phyloP scores from a whole-genome alignment of 2,888 invertebrate genomes.

The Herminia tarsipennalis region DNA sequence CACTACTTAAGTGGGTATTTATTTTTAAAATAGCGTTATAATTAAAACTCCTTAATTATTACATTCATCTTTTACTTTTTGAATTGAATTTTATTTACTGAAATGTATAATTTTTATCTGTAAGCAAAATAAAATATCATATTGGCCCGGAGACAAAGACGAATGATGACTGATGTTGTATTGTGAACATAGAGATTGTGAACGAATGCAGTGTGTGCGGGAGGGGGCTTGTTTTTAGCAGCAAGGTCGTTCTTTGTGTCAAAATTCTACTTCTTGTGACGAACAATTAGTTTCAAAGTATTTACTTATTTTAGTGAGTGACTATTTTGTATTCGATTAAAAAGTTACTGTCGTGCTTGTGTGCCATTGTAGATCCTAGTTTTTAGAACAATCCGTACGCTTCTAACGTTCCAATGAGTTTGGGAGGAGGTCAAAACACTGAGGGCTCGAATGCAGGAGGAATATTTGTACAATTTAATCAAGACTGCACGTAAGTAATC shows the following conservation, averaged over 20 bases:
- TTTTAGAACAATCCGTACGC: constrained; percentile 65
- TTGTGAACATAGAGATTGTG: neutral
- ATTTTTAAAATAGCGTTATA: too few relatives aligned
- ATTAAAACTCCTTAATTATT: too few relatives aligned
- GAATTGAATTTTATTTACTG: too few relatives aligned
- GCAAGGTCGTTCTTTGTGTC: constrained; percentile 89
- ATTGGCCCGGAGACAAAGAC: too few relatives aligned
- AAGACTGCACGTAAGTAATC: constrained; percentile 97
- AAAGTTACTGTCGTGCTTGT: constrained; percentile 64
- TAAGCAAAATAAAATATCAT: neutral
- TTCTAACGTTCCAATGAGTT: constrained; percentile 92
- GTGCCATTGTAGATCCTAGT: constrained; percentile 67
- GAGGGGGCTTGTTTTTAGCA: constrained; percentile 83
- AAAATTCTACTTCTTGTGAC: constrained; percentile 78
- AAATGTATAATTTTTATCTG: neutral
- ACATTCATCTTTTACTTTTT: too few relatives aligned
- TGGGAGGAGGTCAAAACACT: constrained; percentile 89
- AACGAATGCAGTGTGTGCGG: constrained; percentile 51
- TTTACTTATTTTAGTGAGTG: constrained; percentile 67
- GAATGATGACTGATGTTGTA: too few relatives aligned
- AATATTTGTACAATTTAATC: constrained; percentile 98
- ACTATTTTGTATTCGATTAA: constrained; percentile 68
- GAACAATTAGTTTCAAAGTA: constrained; percentile 73
- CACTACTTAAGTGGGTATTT: too few relatives aligned
- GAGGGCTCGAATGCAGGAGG: constrained; percentile 93